A percentile compares a stretch with the other conserved stretches of the same genome.
Conservation (phyloP, 2,113 vertebrate species). For the Cryptotis parvus region DNA sequence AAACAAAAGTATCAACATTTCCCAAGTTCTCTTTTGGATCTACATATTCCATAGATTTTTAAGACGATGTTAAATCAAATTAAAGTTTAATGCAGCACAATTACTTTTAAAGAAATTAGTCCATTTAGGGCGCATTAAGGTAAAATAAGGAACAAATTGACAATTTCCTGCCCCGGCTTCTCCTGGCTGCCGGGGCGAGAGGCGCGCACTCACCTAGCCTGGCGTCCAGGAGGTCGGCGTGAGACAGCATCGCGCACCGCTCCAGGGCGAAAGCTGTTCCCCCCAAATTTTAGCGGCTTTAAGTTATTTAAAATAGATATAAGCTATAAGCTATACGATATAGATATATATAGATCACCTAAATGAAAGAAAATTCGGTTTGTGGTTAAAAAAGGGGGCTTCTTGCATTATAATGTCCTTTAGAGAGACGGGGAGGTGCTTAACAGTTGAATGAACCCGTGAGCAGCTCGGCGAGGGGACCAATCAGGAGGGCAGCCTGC, state of each 20-base stretch:
- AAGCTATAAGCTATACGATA: slow-evolving; percentile 87
- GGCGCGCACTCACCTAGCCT: slow-evolving; percentile 97
- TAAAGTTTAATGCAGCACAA: slow-evolving; percentile 96
- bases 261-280: slow-evolving; percentile 95
- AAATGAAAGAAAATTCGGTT: slow-evolving; percentile 99
- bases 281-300: slow-evolving; percentile 95
- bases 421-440: slow-evolving; percentile 98
- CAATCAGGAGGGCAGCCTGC: slow-evolving; percentile 95
- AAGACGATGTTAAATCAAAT: slow-evolving; percentile 95
- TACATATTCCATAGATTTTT: slow-evolving; percentile 84
- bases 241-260: slow-evolving; percentile 99
- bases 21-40: slow-evolving; percentile 77
- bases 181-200: slow-evolving; percentile 81
- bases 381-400: slow-evolving; percentile 99
- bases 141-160: slow-evolving; percentile 96
- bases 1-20: slow-evolving; percentile 75
- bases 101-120: slow-evolving; percentile 98
- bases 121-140: slow-evolving; percentile 94
- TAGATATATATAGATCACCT: slow-evolving; percentile 94
- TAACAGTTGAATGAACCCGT: slow-evolving; percentile 96
- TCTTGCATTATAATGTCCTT: slow-evolving; percentile 99
- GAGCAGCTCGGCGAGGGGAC: slow-evolving; percentile 94
- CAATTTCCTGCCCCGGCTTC: slow-evolving; percentile 91
- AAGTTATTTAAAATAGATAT: slow-evolving; percentile 96
- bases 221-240: slow-evolving; percentile 99